Evolutionary conservation across 2,797 vertebrate genomes (phyloP).

Genomic region (Chaunax sp.): DNA sequence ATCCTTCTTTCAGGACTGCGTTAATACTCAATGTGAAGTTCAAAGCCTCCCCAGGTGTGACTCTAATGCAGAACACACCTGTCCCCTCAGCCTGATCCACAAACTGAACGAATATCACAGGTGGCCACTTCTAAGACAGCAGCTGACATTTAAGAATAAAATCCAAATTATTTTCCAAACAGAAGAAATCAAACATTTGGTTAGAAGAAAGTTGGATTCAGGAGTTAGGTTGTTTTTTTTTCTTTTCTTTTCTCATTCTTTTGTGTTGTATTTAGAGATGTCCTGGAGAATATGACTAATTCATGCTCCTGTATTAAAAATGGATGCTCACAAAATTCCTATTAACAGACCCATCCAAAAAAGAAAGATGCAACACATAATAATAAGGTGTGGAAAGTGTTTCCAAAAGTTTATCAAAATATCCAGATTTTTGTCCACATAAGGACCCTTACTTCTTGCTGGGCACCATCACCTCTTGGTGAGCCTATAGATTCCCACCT

Average conservation of each 20-base stretch:
- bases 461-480: too few relatives aligned
- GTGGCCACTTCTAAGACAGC: too few relatives aligned
- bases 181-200: too few relatives aligned
- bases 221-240: neutral
- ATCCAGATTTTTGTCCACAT: too few relatives aligned
- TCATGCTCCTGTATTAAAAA: neutral
- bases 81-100: neutral
- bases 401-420: too few relatives aligned
- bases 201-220: neutral
- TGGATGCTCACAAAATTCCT: neutral
- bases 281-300: too few relatives aligned
- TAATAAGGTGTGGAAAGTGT: too few relatives aligned
- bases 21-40: slow-evolving; percentile 4
- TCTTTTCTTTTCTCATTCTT: neutral
- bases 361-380: too few relatives aligned
- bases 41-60: slow-evolving; percentile 6
- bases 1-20: slow-evolving; percentile 7
- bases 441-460: too few relatives aligned
- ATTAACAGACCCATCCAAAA: too few relatives aligned
- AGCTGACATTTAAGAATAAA: neutral
- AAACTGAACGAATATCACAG: neutral
- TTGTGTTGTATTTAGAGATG: neutral
- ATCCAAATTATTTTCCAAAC: neutral
- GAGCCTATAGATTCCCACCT: too few relatives aligned
- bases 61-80: slow-evolving; percentile 6